Base-by-base conservation (phyloP, 2,113 vertebrate genomes). In the Vanacampus margaritifer region DNA sequence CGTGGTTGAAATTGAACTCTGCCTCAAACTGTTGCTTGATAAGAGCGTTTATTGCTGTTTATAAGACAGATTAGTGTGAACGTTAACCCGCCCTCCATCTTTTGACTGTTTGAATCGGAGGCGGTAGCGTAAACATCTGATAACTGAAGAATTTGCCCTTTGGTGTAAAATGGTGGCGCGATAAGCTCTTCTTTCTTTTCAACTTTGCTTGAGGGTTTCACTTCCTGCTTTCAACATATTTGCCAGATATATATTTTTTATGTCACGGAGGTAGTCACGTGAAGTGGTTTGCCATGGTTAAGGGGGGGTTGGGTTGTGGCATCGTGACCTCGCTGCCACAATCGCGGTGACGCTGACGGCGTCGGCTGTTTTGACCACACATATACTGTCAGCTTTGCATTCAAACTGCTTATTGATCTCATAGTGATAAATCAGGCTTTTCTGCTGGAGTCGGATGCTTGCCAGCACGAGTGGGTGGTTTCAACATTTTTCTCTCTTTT, bases 271-370 rank as follows among this genome's bases (percentile, higher is more conserved):
- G 64, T 39, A 68, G 79, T 89, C 90, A 88, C 88, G 82, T 88
- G 88, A 84, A 75, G 82, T 68, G 70, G 89, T n/a, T 86, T 91
- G 82, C 83, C 73, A 84, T 83, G 80, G 83, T 84, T 84, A 78
- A 76, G 61, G 11, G 59, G 67, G 77, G 9, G 7, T 16, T 19
- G 28, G 16, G n/a, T n/a, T 37, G 32, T 84, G 86, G 75, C 81
- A 83, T 83, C 39, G 67, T 90, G 85, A 87, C 87, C 87, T 74
- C 65, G 58, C 77, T 78, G 83, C 75, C 66, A 69, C 74, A 81
- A 68, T 79, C 69, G 72, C 72, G 81, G 43, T 51, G 19, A 62
- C 6, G 17, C 26, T 26, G 16, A 17, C 14, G 26, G 54, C 26
- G 54, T 17, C 14, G 26, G 54, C 54, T 14, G 11, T 13, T 28